phyloP scores from a whole-genome alignment of 2,888 invertebrate species.

The Spialia ferax region DNA sequence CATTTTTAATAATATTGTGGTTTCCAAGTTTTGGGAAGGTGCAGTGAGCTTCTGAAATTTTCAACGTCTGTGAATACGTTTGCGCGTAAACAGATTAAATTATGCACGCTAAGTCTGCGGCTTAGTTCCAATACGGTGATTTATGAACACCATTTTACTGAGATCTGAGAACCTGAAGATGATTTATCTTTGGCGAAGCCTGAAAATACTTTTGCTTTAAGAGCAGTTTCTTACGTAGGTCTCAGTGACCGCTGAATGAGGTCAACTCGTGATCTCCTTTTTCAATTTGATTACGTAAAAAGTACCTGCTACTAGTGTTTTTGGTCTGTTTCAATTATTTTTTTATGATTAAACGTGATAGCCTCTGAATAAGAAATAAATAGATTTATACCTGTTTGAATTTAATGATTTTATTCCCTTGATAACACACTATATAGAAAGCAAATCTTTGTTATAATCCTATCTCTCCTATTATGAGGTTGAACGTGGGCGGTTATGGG shows the following conservation, averaged over 20 bases:
- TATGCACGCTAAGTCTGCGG: slow-evolving; percentile 4
- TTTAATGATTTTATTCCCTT: no score
- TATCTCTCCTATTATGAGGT: no score
- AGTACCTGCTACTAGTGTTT: neutral
- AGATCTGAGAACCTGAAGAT: slow-evolving; percentile 4
- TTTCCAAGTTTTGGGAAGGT: neutral
- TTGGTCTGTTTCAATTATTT: neutral
- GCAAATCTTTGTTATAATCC: no score
- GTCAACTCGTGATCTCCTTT: neutral
- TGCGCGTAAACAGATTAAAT: slow-evolving; percentile 13
- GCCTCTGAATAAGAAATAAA: no score
- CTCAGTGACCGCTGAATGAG: neutral
- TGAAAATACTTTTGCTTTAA: slow-evolving; percentile 8
- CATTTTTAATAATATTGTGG: slow-evolving; percentile 48
- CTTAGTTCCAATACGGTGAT: slow-evolving; percentile 13
- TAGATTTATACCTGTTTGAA: no score
- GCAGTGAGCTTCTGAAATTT: neutral
- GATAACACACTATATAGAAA: no score
- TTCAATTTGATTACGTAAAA: neutral
- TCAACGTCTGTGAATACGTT: slow-evolving; percentile 4
- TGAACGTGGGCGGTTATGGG: no score
- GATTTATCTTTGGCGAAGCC: neutral
- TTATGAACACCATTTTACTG: slow-evolving; percentile 13
- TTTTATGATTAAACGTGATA: no score
- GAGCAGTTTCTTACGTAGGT: slow-evolving; percentile 1